phyloP scores from a whole-genome alignment of 2,113 vertebrate species.

The Empidonax alnorum region DNA sequence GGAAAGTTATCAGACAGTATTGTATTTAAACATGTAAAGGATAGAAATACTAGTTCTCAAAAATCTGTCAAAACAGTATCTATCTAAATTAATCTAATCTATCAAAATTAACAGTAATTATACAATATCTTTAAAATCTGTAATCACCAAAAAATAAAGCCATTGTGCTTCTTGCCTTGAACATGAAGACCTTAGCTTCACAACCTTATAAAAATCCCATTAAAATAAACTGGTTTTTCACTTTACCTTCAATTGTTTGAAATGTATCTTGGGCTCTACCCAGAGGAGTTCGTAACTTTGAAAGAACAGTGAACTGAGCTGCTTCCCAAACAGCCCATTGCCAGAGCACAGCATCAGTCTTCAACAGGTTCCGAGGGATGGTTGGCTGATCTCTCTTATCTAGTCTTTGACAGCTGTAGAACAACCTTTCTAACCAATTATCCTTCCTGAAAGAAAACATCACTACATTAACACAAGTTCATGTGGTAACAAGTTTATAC shows the following conservation, averaged over 20 bases:
- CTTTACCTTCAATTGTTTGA: slow-evolving; percentile 96
- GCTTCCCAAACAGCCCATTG: slow-evolving; percentile 99
- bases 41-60: not conserved
- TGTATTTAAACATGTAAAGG: not conserved
- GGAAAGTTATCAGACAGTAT: not conserved
- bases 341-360: slow-evolving; percentile 94
- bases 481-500: not conserved
- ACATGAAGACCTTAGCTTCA: not conserved
- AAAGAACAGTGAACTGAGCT: slow-evolving; percentile 96
- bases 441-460: slow-evolving; percentile 85
- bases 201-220: not conserved
- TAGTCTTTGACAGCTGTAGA: slow-evolving; percentile 94
- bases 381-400: slow-evolving; percentile 86
- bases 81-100: not conserved
- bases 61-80: not conserved
- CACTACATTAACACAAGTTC: not conserved
- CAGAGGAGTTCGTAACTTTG: slow-evolving; percentile 93
- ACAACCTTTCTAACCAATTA: slow-evolving; percentile 95
- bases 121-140: not conserved
- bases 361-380: slow-evolving; percentile 87
- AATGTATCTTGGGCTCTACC: slow-evolving; percentile 98
- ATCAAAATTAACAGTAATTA: not conserved
- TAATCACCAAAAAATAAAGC: not conserved
- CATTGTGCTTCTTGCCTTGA: not conserved
- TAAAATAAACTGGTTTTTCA: not conserved